Evolutionary conservation across 2,888 invertebrate species (phyloP).

Genomic region (Eristalis intricaria): DNA sequence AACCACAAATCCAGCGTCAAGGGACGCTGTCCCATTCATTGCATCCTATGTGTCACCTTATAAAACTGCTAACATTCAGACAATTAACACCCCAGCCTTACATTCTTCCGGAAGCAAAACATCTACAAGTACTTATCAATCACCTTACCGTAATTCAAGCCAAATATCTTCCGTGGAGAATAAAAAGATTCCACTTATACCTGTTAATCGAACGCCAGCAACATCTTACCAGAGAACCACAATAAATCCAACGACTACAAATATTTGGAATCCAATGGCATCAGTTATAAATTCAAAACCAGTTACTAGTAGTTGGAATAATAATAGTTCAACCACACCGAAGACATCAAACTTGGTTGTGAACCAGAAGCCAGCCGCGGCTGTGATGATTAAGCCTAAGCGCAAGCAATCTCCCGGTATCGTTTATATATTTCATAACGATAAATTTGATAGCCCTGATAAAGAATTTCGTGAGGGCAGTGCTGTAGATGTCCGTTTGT

Average conservation of each 20-base stretch:
- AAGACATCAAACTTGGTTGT: slow-evolving; percentile 1
- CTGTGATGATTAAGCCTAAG: not conserved
- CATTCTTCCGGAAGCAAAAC: slow-evolving; percentile 7
- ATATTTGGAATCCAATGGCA: slow-evolving; percentile 45
- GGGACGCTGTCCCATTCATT: slow-evolving; percentile 45
- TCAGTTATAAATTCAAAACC: slow-evolving; percentile 33
- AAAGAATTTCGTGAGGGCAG: slow-evolving; percentile 77
- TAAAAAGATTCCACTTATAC: slow-evolving; percentile 14
- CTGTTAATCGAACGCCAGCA: slow-evolving; percentile 5
- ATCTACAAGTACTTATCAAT: slow-evolving; percentile 42
- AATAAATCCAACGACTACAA: not conserved
- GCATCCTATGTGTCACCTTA: slow-evolving; percentile 53
- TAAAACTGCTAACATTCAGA: slow-evolving; percentile 19
- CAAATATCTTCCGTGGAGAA: slow-evolving; percentile 29
- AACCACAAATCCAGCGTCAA: not conserved
- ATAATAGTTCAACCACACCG: slow-evolving; percentile 1
- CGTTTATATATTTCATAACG: slow-evolving; percentile 79
- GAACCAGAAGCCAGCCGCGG: not conserved
- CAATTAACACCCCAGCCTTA: not conserved
- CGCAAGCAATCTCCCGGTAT: slow-evolving; percentile 76
- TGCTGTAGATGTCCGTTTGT: slow-evolving; percentile 76
- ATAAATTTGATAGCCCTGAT: slow-evolving; percentile 76
- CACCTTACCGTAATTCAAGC: slow-evolving; percentile 45
- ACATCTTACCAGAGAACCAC: not conserved
- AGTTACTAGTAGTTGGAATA: slow-evolving; percentile 35